Base-by-base conservation (phyloP, 2,888 invertebrate genomes). In the Dynastes hyllus region DNA sequence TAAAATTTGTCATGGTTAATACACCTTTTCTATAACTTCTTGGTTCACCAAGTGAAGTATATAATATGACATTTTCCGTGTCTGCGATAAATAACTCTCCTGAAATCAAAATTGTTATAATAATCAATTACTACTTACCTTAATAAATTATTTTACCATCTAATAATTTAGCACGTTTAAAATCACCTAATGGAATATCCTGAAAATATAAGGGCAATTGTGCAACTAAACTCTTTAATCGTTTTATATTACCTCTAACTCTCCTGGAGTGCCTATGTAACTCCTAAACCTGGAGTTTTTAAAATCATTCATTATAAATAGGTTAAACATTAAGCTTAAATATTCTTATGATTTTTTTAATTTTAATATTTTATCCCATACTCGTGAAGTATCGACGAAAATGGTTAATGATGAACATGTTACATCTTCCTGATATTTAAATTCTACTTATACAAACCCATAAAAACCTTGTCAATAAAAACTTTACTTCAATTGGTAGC, bases 1-100 rank as follows among this genome's bases (percentile, higher is more conserved):
- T 96, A 88, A 97, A 98, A 91, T 97, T 98, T 79, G 98, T 98
- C 80, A 98, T 94, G 86, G 95, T 95, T 79, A 98, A 90, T 40
- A 94, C 92, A 0, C 98, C 98, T 80, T 94, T 93, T 80, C 94
- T 92, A 77, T 96, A 96, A 84, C 93, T 92, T 86, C 95, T 95
- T 80, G 94, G 92, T 84, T 95, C 95, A 85, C 94, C 94, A 81
- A 95, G 92, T 13, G 97, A 95, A 76, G 95, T 92, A 88, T 95
- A 95, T 92, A 97, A 92, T 83, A 96, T 91, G 80, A 97, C 97
- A 87, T 93, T 94, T 86, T 94, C 93, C 45, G 96, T 96, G 84
- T 94, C 93, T 37, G 95, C 94, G 78, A 96, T 94, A 80, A 95
- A 91, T 83, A 94, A 91, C 90, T 98, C 98, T 73, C 96, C 96